Percentiles rank a stretch among this genome's conserved stretches.
Evolutionary conservation across 1,140 invertebrate genomes (phyloP).

Genomic region (Sogatella furcifera): DNA sequence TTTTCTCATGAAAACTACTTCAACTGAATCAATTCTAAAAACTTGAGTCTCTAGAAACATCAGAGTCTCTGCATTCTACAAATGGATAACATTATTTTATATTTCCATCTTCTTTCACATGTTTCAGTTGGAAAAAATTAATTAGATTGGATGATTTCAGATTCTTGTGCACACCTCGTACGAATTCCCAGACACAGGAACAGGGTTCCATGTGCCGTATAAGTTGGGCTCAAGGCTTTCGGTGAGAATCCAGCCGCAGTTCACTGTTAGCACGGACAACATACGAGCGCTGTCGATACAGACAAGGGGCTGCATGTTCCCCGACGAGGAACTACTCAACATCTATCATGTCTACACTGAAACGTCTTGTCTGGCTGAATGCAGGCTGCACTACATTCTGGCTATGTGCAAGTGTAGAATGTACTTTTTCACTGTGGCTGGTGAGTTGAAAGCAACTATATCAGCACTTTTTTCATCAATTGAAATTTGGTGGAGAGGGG

Average conservation of each 20-base stretch:
- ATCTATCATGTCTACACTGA: constrained; percentile 23
- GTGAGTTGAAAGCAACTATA: neutral
- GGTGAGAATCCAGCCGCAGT: constrained; percentile 15
- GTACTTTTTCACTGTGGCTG: constrained; percentile 14
- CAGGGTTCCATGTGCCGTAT: constrained; percentile 14
- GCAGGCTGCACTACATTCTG: constrained; percentile 16
- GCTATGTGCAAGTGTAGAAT: constrained; percentile 16
- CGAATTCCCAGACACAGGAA: constrained; percentile 20
- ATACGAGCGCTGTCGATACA: constrained; percentile 13
- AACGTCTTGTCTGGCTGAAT: constrained; percentile 20
- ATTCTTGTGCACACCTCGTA: constrained; percentile 20
- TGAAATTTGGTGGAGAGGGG: no score
- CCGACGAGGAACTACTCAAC: constrained; percentile 17
- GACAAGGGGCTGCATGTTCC: constrained; percentile 18
- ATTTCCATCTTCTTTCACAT: no score
- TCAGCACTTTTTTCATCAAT: no score
- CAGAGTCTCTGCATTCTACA: no score
- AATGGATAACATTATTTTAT: no score
- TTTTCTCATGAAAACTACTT: no score
- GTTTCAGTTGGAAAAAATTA: no score
- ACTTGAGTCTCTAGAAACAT: no score
- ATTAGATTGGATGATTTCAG: neutral
- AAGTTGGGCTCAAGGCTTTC: constrained; percentile 1
- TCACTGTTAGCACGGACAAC: constrained; percentile 16
- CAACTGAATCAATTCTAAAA: no score